Base-by-base conservation (phyloP, 1,140 invertebrate species). In the Leptinotarsa lineolata region DNA sequence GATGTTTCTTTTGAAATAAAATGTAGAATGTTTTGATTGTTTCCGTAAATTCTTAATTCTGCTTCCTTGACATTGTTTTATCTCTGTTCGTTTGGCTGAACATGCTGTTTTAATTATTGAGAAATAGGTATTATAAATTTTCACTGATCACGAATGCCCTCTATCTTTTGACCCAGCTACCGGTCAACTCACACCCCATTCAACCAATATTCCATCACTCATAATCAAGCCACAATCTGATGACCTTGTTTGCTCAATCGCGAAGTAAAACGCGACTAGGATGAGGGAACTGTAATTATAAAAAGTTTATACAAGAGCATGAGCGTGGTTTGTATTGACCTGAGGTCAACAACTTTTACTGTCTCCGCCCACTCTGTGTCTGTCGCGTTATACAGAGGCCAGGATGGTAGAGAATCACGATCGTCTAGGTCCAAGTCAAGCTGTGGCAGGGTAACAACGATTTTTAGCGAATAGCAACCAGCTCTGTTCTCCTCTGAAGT, bases 261-360 rank as follows among this genome's bases (percentile, higher is more conserved):
- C 48, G 48, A 54, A 54, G 48, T 54, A 54, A 54, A 54, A 54
- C n/a, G 48, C 48, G 48, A 54, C 48, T 54, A 66, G 39, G 64
- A 30, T 39, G 64, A 66, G 64, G 22, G 18, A 77, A 77, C 73
- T 70, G 48, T 73, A 70, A 77, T 76, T 39, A 74, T 77, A 70
- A 46, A 68, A 72, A 74, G 64, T 72, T 60, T 65, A 75, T 75
- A 73, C 68, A 74, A 75, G 72, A 77, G 72, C 69, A 77, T 74
- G 71, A 70, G 72, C 70, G 63, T 69, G 72, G 68, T 77, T 68
- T 77, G 76, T 72, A 74, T 80, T 84, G 83, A 83, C 81, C 83
- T 81, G 79, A 82, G 83, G 83, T 84, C 83, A 84, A 84, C 82
- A 84, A 84, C 83, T 82, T 79, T 81, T 80, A 76, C 76, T 82